phyloP scores from a whole-genome alignment of 2,888 invertebrate species.

The Zygothrica quintamaculata region DNA sequence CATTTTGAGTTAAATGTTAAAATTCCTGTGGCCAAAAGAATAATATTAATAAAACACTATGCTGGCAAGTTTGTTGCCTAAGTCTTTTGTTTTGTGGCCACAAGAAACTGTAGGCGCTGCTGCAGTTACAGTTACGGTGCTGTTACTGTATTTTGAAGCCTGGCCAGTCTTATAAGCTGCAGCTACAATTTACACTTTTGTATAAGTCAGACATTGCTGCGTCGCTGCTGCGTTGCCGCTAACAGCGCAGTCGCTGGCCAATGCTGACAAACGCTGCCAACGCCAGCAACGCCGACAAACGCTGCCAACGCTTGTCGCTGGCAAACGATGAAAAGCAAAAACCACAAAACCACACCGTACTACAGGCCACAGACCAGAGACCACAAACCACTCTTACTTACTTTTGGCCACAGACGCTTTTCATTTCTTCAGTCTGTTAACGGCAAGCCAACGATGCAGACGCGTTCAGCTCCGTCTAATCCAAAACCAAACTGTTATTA shows the following conservation, averaged over 20 bases:
- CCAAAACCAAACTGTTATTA: constrained; percentile 23
- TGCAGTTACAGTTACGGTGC: constrained; percentile 33
- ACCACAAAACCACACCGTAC: no score
- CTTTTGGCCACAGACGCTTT: constrained; percentile 82
- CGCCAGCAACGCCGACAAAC: constrained; percentile 13
- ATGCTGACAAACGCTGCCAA: constrained; percentile 8
- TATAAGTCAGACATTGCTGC: constrained; percentile 45
- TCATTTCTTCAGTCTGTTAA: constrained; percentile 84
- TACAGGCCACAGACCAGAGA: constrained; percentile 38
- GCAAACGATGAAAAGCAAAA: constrained; percentile 56
- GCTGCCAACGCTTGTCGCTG: constrained; percentile 22
- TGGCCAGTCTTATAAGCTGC: constrained; percentile 33
- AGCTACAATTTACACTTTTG: constrained; percentile 49
- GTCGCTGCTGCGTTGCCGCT: constrained; percentile 1
- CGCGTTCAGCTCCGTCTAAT: constrained; percentile 68
- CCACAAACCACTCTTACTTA: constrained; percentile 80
- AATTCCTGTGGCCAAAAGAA: constrained; percentile 44
- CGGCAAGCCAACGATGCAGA: constrained; percentile 84
- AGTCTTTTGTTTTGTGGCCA: constrained; percentile 57
- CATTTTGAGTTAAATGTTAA: constrained; percentile 30
- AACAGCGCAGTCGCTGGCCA: constrained; percentile 2
- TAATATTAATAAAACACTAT: not conserved
- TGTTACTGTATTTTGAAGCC: constrained; percentile 41
- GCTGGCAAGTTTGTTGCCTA: constrained; percentile 66
- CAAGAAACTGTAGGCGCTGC: constrained; percentile 1